Evolutionary conservation across 2,888 invertebrate species (phyloP).

Genomic region (Hymenopus coronatus): DNA sequence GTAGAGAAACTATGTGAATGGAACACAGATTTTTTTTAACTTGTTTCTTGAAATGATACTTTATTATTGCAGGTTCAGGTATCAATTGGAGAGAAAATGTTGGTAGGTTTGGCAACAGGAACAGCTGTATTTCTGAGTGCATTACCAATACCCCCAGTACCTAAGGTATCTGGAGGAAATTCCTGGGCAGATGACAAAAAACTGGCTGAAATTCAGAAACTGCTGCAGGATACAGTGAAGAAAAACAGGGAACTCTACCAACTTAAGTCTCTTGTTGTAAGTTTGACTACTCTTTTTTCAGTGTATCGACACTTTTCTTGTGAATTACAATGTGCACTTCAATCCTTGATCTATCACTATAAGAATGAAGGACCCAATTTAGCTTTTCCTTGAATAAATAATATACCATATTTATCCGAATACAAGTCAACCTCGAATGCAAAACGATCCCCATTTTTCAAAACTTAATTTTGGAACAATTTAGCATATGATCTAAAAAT

Average conservation of each 20-base stretch:
- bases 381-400: too few relatives aligned
- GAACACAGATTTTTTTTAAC: too few relatives aligned
- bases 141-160: constrained; percentile 71
- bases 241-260: constrained; percentile 62
- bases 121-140: constrained; percentile 79
- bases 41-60: not conserved
- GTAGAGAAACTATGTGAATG: not conserved
- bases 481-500: too few relatives aligned
- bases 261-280: constrained; percentile 23
- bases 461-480: too few relatives aligned
- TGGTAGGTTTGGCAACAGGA: constrained; percentile 85
- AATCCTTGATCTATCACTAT: too few relatives aligned
- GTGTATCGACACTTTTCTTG: too few relatives aligned
- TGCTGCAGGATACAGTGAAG: constrained; percentile 66
- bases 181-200: constrained; percentile 63
- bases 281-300: not conserved
- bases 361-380: too few relatives aligned
- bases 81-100: constrained; percentile 81
- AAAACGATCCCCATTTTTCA: too few relatives aligned
- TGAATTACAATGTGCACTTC: too few relatives aligned
- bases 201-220: constrained; percentile 65
- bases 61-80: constrained; percentile 57
- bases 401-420: too few relatives aligned
- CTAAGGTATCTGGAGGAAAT: constrained; percentile 66
- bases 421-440: too few relatives aligned